A percentile compares a stretch with the other conserved stretches of the same genome.
Evolutionary conservation across 2,888 invertebrate genomes (phyloP).

Genomic region (Nephrotoma appendiculata): DNA sequence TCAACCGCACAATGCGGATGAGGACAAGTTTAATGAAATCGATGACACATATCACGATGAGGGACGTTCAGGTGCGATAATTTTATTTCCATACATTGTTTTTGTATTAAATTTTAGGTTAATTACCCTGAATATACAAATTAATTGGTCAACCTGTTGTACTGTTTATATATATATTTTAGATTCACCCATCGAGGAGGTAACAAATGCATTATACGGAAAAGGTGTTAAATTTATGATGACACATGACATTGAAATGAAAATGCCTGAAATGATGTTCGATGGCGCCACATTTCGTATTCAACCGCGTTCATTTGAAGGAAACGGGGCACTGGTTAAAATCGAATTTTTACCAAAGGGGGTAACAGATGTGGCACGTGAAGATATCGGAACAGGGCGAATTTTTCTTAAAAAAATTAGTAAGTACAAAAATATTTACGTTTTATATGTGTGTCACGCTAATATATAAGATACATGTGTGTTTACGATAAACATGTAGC

Average conservation of each 20-base stretch:
- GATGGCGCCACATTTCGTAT: conserved; percentile 57
- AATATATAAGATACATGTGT: neutral
- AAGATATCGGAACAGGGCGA: conserved; percentile 38
- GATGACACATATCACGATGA: conserved; percentile 14
- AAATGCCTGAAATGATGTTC: conserved; percentile 57
- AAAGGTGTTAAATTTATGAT: conserved; percentile 59
- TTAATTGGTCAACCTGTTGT: neutral
- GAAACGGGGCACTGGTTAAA: conserved; percentile 58
- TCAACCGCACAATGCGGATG: conserved; percentile 15
- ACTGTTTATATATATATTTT: conserved; percentile 15
- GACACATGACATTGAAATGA: conserved; percentile 60
- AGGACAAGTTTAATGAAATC: conserved; percentile 20
- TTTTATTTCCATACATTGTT: neutral
- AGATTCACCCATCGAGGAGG: conserved; percentile 58
- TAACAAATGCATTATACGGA: conserved; percentile 53
- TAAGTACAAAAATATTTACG: conserved; percentile 33
- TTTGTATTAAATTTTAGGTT: neutral
- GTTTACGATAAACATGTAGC: neutral
- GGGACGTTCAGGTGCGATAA: conserved; percentile 19
- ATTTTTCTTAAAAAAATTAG: conserved; percentile 55
- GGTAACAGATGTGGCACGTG: conserved; percentile 16
- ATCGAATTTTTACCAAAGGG: conserved; percentile 49
- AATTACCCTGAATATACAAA: neutral
- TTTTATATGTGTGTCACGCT: neutral
- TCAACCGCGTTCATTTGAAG: conserved; percentile 57